A percentile compares a stretch with the other conserved stretches of the same genome.
phyloP scores from a whole-genome alignment of 1,140 invertebrate genomes.

The Piezodorus guildinii region DNA sequence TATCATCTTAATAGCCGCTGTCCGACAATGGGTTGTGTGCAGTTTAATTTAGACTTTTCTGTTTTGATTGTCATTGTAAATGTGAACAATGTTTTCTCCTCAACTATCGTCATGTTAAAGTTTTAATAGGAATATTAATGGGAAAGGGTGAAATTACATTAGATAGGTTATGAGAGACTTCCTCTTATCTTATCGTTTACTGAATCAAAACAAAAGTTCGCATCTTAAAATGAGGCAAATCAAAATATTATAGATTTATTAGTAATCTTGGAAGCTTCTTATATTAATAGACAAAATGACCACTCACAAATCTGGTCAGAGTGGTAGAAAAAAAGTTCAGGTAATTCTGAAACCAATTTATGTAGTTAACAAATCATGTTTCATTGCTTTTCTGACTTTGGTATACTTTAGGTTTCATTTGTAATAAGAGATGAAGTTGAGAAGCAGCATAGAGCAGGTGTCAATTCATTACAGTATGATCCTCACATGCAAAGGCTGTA shows the following conservation, averaged over 20 bases:
- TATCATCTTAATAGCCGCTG: constrained; percentile 1
- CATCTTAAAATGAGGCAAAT: neutral
- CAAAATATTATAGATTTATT: constrained; percentile 7
- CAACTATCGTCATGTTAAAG: neutral
- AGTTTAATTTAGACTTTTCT: neutral
- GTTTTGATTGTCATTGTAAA: neutral
- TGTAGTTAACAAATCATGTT: neutral
- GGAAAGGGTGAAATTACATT: neutral
- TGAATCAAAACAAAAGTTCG: neutral
- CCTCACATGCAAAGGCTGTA: constrained; percentile 76
- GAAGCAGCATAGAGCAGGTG: constrained; percentile 82
- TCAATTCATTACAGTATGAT: constrained; percentile 93
- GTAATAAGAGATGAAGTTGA: constrained; percentile 96
- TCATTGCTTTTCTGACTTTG: neutral
- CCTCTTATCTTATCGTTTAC: constrained; percentile 1
- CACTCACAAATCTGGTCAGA: constrained; percentile 28
- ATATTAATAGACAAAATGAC: constrained; percentile 20
- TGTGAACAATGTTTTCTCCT: constrained; percentile 1
- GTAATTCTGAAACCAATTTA: constrained; percentile 20
- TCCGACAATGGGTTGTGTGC: too few species aligned
- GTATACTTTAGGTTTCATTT: constrained; percentile 72
- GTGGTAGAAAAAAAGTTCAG: constrained; percentile 29
- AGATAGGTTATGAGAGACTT: neutral
- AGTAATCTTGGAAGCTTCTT: neutral
- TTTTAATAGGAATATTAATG: neutral